These are phyloP conservation scores for Clarias gariepinus DNA, from an alignment of 2,113 vertebrate species.

Conservation along the genomic window DNA sequence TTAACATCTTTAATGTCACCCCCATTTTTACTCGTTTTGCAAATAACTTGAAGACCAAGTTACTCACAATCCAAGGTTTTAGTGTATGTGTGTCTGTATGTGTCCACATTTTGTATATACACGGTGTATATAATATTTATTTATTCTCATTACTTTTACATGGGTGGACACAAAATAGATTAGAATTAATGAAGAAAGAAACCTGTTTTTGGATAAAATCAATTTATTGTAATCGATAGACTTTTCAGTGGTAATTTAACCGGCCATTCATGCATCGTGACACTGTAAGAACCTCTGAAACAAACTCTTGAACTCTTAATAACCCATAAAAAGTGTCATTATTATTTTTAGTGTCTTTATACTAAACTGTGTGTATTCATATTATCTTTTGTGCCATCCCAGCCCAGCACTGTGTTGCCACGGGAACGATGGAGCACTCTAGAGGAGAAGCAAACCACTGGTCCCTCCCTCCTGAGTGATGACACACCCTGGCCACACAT, in stretches of 20 bases:
- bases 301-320: neutral
- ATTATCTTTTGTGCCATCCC: neutral
- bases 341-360: neutral
- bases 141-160: too few species aligned
- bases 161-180: neutral
- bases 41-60: too few species aligned
- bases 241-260: neutral
- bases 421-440: constrained; percentile 82
- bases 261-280: neutral
- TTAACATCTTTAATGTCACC: too few species aligned
- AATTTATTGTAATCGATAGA: neutral
- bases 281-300: neutral
- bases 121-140: too few species aligned
- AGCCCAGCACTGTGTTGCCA: constrained; percentile 74
- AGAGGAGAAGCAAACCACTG: constrained; percentile 67
- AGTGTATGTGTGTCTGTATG: too few species aligned
- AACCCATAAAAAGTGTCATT: neutral
- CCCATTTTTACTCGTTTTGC: neutral
- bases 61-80: too few species aligned
- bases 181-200: neutral
- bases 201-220: neutral
- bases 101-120: too few species aligned
- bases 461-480: constrained; percentile 66
- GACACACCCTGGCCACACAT: constrained; percentile 75
- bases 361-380: neutral